phyloP scores from a whole-genome alignment of 2,888 invertebrate genomes.

The Erebia palarica region DNA sequence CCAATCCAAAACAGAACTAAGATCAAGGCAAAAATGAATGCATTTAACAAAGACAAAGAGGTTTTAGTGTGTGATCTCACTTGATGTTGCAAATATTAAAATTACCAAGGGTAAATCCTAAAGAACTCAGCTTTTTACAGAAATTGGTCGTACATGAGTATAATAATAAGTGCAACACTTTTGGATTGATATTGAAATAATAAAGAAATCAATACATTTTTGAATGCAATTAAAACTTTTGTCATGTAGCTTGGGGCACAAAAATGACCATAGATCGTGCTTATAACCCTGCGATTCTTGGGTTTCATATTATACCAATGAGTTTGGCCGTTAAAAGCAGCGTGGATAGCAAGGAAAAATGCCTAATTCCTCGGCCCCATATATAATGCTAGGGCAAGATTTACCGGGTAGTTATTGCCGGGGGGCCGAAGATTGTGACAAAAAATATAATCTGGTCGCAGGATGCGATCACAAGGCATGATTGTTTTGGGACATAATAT shows the following conservation, averaged over 20 bases:
- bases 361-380: constrained; percentile 44
- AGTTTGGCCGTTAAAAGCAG: constrained; percentile 26
- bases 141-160: no score
- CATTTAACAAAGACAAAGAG: no score
- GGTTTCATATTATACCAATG: neutral
- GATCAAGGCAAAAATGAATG: no score
- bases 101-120: no score
- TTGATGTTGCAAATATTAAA: no score
- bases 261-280: neutral
- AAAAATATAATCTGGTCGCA: constrained; percentile 28
- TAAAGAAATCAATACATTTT: no score
- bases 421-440: constrained; percentile 37
- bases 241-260: neutral
- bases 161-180: no score
- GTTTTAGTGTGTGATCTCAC: no score
- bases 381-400: constrained; percentile 45
- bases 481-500: constrained; percentile 1
- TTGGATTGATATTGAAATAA: no score
- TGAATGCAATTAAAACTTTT: no score
- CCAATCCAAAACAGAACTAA: no score
- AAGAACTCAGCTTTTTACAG: no score
- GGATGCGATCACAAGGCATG: constrained; percentile 11
- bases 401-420: constrained; percentile 38
- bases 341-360: constrained; percentile 25
- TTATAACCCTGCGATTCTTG: neutral